Conservation (phyloP, 2,888 invertebrate species). For the Hofmannophila pseudospretella region DNA sequence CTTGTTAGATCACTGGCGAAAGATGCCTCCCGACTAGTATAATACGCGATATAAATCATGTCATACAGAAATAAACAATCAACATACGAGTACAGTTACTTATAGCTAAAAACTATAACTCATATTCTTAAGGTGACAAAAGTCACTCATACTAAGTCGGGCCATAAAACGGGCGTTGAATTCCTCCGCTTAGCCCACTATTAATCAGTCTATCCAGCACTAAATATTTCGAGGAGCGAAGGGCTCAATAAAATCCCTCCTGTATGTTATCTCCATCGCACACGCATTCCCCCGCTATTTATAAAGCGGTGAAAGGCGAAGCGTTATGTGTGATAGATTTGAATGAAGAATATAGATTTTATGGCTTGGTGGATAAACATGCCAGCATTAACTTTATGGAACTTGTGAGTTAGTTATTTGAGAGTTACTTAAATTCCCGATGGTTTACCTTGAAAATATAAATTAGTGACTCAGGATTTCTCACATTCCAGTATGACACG, state of each 20-base stretch:
- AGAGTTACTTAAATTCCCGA: too few species aligned
- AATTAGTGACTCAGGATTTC: slow-evolving; percentile 5
- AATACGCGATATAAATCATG: too few species aligned
- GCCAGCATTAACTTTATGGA: neutral
- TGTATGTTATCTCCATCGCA: slow-evolving; percentile 36
- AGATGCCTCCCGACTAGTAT: too few species aligned
- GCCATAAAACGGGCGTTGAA: slow-evolving; percentile 13
- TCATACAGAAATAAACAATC: too few species aligned
- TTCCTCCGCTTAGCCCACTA: slow-evolving; percentile 28
- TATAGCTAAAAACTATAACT: neutral
- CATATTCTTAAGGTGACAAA: slow-evolving; percentile 5
- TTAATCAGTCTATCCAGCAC: slow-evolving; percentile 38
- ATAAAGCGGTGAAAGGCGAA: slow-evolving; percentile 53
- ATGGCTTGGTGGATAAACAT: slow-evolving; percentile 9
- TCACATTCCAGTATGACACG: slow-evolving; percentile 62
- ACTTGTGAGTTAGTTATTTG: too few species aligned
- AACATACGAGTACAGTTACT: too few species aligned
- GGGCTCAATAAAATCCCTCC: slow-evolving; percentile 48
- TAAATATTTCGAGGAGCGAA: slow-evolving; percentile 36
- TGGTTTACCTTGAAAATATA: neutral
- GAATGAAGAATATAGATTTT: slow-evolving; percentile 46
- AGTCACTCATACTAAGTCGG: slow-evolving; percentile 2
- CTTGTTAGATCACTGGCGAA: too few species aligned
- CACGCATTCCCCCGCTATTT: slow-evolving; percentile 60
- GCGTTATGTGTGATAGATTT: slow-evolving; percentile 49